phyloP scores from a whole-genome alignment of 2,113 vertebrate species.

The Oreochromis aureus region DNA sequence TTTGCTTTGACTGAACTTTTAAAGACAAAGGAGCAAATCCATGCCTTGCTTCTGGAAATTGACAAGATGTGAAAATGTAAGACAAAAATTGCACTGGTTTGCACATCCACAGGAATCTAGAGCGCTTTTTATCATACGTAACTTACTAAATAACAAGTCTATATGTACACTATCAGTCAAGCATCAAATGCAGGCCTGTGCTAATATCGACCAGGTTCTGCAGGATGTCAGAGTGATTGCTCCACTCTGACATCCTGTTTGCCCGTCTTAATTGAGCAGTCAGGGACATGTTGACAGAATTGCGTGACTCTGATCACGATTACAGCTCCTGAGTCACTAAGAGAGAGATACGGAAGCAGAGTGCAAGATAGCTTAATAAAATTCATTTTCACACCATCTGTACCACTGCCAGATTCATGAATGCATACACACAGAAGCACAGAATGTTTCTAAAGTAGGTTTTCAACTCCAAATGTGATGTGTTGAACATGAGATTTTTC shows the following conservation, averaged over 20 bases:
- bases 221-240: not conserved
- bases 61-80: not conserved
- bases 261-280: not conserved
- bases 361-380: not conserved
- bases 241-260: conserved; percentile 20
- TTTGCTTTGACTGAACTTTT: not conserved
- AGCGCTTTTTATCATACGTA: not conserved
- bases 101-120: not conserved
- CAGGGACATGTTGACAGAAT: conserved; percentile 22
- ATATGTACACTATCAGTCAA: not conserved
- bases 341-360: not conserved
- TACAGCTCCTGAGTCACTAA: conserved; percentile 3
- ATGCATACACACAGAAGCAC: not conserved
- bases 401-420: not conserved
- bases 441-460: not conserved
- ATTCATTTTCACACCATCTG: not conserved
- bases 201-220: not conserved
- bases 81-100: not conserved
- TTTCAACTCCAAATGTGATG: conserved; percentile 4
- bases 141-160: not conserved
- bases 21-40: not conserved
- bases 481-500: not conserved
- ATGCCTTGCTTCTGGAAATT: not conserved
- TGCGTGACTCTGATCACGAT: not conserved
- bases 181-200: not conserved